phyloP scores from a whole-genome alignment of 1,140 invertebrate species.

The Anagrus nilaparvatae region DNA sequence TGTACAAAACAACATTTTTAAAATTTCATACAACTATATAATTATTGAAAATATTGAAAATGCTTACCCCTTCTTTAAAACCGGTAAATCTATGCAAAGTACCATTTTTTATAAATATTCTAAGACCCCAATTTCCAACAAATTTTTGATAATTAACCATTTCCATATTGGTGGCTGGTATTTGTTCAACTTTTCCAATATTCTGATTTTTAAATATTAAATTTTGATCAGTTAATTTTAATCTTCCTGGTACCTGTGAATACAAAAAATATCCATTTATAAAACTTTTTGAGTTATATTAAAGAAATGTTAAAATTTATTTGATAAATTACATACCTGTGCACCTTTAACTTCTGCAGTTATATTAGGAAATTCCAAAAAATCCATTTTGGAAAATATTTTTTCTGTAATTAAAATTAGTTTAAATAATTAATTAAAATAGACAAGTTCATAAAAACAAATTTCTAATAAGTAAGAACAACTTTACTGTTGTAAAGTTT shows the following conservation, averaged over 20 bases:
- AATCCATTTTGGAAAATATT: constrained; percentile 49
- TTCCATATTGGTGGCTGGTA: constrained; percentile 76
- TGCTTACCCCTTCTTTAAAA: constrained; percentile 80
- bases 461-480: no score
- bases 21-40: no score
- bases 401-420: no score
- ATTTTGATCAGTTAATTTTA: constrained; percentile 87
- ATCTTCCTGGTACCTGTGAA: constrained; percentile 64
- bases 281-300: no score
- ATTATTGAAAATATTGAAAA: constrained; percentile 6
- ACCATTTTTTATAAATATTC: constrained; percentile 87
- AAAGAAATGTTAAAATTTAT: no score
- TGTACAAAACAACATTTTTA: constrained; percentile 34
- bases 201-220: constrained; percentile 93
- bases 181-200: constrained; percentile 93
- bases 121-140: constrained; percentile 77
- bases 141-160: constrained; percentile 87
- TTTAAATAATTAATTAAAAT: background rate
- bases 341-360: constrained; percentile 77
- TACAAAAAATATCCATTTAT: no score
- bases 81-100: constrained; percentile 85
- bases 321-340: constrained; percentile 71
- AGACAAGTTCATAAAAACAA: background rate
- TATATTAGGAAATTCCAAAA: constrained; percentile 79
- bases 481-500: no score